Base-by-base conservation (phyloP, 2,113 vertebrate species). In the Barnardius zonarius region DNA sequence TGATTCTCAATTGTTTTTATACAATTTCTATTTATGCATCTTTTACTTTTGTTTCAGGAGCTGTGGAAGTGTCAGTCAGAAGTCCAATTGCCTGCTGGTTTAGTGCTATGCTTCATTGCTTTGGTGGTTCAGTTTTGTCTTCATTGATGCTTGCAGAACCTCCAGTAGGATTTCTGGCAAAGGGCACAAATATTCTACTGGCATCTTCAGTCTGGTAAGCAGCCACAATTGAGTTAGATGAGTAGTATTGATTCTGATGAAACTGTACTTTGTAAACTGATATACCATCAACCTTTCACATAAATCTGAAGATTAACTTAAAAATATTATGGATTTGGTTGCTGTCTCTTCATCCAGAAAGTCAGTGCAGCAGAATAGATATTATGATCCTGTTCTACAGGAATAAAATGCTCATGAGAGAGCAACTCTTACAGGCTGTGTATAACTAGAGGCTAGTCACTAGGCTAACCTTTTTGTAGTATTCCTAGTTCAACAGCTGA, bases 21-120 rank as follows among this genome's bases (percentile, higher is more conserved):
- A 10, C 20, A 23, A 19, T 62, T 87, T 92, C 31, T 81, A 5
- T 59, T 77, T 28, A 17, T 59, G 15, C 1, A 5, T 57, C 35
- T 86, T 79, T 97, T 67, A 95, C 24, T 59, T 92, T 69, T 62
- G 55, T 97, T 98, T 73, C 98, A 99, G 99, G 99, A 93, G 98
- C 96, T 44, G 90, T 96, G 17, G 97, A 98, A 55, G 96, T 99
- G 25, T 98, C 99, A 7, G 86, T 98, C 72, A 96, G 74, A 84
- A 99, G 99, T 90, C 99, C 99, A 11, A 4, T 99, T 48, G 99
- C 99, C 44, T 99, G 99, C 96, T 99, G 99, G 99, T 98, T 99
- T 97, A 99, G 99, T 97, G 99, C 99, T 84, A 99, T 99, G 99
- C 98, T 99, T 27, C 98, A 97, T 95, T 99, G 99, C 92, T 99